phyloP scores from a whole-genome alignment of 2,888 invertebrate genomes.

The Omphaloscelis lunosa region DNA sequence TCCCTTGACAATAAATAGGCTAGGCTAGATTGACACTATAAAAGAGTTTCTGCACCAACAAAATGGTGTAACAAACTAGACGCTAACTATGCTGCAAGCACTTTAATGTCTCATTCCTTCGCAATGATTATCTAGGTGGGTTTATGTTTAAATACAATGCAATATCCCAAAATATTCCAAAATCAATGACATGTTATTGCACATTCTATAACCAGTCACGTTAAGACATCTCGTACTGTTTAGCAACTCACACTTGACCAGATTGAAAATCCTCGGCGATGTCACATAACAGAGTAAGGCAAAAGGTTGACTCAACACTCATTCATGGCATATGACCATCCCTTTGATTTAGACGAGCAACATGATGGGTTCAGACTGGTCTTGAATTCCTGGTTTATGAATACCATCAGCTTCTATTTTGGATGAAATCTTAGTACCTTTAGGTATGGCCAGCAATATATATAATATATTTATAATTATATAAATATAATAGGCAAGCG shows the following conservation, averaged over 20 bases:
- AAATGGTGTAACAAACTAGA: conserved; percentile 15
- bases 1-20: background rate
- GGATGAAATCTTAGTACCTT: background rate
- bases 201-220: conserved; percentile 61
- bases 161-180: conserved; percentile 61
- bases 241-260: conserved; percentile 69
- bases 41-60: background rate
- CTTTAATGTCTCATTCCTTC: conserved; percentile 39
- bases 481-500: no score
- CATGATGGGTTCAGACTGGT: background rate
- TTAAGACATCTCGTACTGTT: conserved; percentile 61
- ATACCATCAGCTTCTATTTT: background rate
- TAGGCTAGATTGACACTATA: background rate
- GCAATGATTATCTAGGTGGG: conserved; percentile 51
- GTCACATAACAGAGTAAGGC: conserved; percentile 22
- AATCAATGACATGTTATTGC: conserved; percentile 63
- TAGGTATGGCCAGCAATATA: background rate
- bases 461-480: no score
- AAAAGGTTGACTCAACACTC: conserved; percentile 14
- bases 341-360: background rate
- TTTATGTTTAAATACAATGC: conserved; percentile 43
- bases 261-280: conserved; percentile 61
- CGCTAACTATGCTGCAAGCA: conserved; percentile 32
- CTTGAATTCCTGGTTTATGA: background rate
- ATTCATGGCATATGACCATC: background rate